phyloP scores from a whole-genome alignment of 2,113 vertebrate genomes.

The Helogale parvula region DNA sequence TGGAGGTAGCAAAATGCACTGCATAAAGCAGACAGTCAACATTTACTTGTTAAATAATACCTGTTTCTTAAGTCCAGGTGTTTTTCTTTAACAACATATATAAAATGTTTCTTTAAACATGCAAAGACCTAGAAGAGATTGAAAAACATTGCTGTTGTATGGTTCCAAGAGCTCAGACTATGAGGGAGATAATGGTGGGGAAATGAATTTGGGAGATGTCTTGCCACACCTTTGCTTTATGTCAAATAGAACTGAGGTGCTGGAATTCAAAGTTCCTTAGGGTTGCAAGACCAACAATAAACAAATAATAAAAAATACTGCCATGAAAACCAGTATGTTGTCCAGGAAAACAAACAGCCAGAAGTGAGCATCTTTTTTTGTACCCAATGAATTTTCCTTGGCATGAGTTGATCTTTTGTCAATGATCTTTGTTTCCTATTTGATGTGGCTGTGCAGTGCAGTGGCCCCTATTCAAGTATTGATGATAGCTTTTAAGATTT shows the following conservation, averaged over 20 bases:
- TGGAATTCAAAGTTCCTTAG: neutral
- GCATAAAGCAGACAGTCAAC: neutral
- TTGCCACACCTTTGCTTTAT: conserved; percentile 8
- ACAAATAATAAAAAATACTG: conserved; percentile 72
- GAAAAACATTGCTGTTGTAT: neutral
- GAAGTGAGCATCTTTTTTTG: neutral
- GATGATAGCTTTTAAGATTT: neutral
- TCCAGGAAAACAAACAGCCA: conserved; percentile 57
- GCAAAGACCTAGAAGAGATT: neutral
- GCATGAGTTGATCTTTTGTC: neutral
- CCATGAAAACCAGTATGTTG: conserved; percentile 56
- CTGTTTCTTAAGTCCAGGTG: neutral
- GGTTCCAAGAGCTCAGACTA: neutral
- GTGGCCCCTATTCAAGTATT: neutral
- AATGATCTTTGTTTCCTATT: conserved; percentile 17
- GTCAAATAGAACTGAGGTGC: neutral
- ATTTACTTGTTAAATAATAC: conserved; percentile 32
- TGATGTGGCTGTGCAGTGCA: neutral
- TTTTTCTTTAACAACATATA: neutral
- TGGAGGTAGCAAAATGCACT: neutral
- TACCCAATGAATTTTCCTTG: conserved; percentile 19
- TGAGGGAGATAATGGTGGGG: neutral
- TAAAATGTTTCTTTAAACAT: neutral
- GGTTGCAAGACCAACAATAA: conserved; percentile 43
- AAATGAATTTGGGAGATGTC: neutral